A percentile compares a stretch with the other conserved stretches of the same genome.
phyloP scores from a whole-genome alignment of 37 sponge, comb jelly and placozoan species.

The Chondrilla cf. caribensis region DNA sequence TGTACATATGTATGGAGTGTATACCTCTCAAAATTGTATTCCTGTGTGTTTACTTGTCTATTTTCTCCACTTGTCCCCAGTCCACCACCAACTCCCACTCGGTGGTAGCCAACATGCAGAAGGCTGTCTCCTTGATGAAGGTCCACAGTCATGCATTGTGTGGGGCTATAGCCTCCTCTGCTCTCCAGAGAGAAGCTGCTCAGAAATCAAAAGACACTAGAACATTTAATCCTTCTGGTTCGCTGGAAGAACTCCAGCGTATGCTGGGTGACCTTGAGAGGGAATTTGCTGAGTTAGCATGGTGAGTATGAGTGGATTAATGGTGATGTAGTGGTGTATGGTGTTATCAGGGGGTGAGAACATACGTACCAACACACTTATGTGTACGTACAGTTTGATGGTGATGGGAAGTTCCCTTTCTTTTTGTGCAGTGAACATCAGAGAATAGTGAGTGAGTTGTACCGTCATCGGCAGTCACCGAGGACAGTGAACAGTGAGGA shows the following conservation, averaged over 20 bases:
- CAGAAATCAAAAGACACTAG: background rate
- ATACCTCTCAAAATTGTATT: background rate
- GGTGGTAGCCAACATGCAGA: slow-evolving; percentile 65
- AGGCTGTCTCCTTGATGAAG: slow-evolving; percentile 63
- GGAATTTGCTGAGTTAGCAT: slow-evolving; percentile 41
- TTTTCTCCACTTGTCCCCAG: slow-evolving; percentile 30
- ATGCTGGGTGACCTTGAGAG: slow-evolving; percentile 45
- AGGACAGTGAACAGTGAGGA: background rate
- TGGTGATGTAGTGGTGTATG: background rate
- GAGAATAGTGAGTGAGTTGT: slow-evolving; percentile 29
- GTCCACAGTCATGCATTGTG: slow-evolving; percentile 54
- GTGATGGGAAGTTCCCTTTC: background rate
- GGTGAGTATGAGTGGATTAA: slow-evolving; percentile 23
- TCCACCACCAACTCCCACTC: slow-evolving; percentile 72
- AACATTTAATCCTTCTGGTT: background rate
- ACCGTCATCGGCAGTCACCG: background rate
- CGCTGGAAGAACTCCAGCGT: slow-evolving; percentile 31
- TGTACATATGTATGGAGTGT: background rate
- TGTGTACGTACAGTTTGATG: background rate
- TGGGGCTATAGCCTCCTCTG: slow-evolving; percentile 51
- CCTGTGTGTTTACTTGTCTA: background rate
- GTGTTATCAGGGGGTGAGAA: too few relatives aligned
- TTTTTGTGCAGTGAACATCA: slow-evolving; percentile 46
- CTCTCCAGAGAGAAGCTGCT: background rate
- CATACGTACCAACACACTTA: too few relatives aligned